A percentile compares a stretch with the other conserved stretches of the same genome.
These are phyloP conservation scores for Daphoenositta chrysoptera DNA, from an alignment of 2,113 vertebrate genomes.

Conservation along the genomic window DNA sequence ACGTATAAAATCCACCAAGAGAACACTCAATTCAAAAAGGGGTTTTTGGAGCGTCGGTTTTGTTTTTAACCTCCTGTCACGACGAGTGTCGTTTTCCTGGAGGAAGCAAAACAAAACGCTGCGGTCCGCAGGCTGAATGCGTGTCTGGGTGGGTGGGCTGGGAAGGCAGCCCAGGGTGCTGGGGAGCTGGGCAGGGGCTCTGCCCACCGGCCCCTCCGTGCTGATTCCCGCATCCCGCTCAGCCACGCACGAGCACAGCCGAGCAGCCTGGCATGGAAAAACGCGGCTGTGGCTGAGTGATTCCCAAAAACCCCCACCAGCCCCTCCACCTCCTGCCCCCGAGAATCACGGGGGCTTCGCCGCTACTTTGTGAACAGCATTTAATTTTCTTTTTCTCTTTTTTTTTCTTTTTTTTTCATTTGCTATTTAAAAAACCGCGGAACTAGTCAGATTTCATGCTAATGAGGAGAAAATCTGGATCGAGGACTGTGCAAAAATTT, in stretches of 20 bases:
- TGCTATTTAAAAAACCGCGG: conserved; percentile 35
- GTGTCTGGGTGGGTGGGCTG: not conserved
- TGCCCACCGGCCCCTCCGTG: not conserved
- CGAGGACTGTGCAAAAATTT: conserved; percentile 63
- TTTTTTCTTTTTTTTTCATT: not conserved
- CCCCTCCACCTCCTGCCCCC: not conserved
- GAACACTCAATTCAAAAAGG: not conserved
- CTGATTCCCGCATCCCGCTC: not conserved
- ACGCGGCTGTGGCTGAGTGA: not conserved
- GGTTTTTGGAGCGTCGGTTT: not conserved
- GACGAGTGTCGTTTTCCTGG: not conserved
- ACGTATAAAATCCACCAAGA: not conserved
- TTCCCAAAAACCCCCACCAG: not conserved
- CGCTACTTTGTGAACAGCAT: not conserved
- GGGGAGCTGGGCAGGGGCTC: not conserved
- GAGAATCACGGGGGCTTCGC: not conserved
- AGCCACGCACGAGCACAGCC: not conserved
- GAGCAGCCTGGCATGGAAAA: not conserved
- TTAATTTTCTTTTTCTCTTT: not conserved
- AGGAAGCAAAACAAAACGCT: not conserved
- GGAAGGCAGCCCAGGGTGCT: not conserved
- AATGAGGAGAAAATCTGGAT: conserved; percentile 64
- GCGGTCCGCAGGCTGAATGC: accelerated
- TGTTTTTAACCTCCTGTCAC: not conserved
- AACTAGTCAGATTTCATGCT: conserved; percentile 63